Percentiles rank a stretch among this genome's conserved stretches.
Conservation (phyloP, 2,888 invertebrate species). For the Anarsia innoxiella region DNA sequence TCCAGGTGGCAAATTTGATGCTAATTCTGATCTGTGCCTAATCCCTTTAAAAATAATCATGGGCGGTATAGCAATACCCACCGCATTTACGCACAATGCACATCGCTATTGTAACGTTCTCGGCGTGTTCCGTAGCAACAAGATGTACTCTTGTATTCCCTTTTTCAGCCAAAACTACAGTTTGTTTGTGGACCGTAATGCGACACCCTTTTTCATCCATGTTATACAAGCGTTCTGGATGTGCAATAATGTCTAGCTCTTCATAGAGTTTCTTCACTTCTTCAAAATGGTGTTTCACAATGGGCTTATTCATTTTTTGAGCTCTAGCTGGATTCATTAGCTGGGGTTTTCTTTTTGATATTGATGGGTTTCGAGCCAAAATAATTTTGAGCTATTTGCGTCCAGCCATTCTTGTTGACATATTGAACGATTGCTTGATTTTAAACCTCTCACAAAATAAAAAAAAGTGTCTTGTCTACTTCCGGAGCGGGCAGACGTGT, state of each 20-base stretch:
- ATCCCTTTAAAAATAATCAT: slow-evolving; percentile 18
- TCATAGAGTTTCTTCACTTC: slow-evolving; percentile 19
- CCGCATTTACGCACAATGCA: slow-evolving; percentile 21
- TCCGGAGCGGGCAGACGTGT: no score
- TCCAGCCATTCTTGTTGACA: background rate
- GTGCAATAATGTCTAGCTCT: slow-evolving; percentile 18
- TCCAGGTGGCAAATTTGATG: slow-evolving; percentile 18
- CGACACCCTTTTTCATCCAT: slow-evolving; percentile 20
- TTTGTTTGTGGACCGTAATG: slow-evolving; percentile 20
- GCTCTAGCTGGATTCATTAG: slow-evolving; percentile 21
- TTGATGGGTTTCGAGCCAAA: background rate
- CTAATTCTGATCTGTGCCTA: slow-evolving; percentile 16
- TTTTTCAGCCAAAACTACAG: slow-evolving; percentile 16
- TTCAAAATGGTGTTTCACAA: slow-evolving; percentile 19
- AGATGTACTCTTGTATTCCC: slow-evolving; percentile 16
- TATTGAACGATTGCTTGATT: slow-evolving; percentile 10
- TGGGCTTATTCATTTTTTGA: slow-evolving; percentile 20
- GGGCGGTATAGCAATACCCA: slow-evolving; percentile 16
- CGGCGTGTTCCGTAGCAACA: slow-evolving; percentile 19
- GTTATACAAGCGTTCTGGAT: slow-evolving; percentile 21
- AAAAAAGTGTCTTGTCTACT: no score
- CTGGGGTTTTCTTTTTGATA: slow-evolving; percentile 13
- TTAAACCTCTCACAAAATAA: slow-evolving; percentile 14
- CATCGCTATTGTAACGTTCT: slow-evolving; percentile 19
- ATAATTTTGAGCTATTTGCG: background rate